Base-by-base conservation (phyloP, 2,797 vertebrate species). In the Philypnodon macrostomus region DNA sequence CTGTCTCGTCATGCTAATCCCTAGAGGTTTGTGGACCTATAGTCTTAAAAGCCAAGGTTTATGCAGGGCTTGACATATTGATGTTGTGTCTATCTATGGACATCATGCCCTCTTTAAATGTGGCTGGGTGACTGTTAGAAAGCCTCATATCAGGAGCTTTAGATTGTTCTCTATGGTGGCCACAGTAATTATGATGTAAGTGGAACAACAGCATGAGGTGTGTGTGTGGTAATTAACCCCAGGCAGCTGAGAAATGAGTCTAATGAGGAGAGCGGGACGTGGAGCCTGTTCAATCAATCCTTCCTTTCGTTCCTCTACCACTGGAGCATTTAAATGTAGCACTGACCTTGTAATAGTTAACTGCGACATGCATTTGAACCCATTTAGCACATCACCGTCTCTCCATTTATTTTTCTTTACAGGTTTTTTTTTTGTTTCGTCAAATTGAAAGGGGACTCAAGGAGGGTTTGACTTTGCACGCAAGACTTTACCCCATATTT, bases 131-230 rank as follows among this genome's bases (percentile, higher is more conserved):
- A 54, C 57, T 45, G 67, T 48, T n/a, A 46, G 45, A 76, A 75
- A 70, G 75, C 87, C 79, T 86, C 80, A 85, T 88, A 90, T 88
- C 79, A 86, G 53, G 59, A 80, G 83, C 67, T 81, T 83, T 83
- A 85, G 75, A 87, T 84, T 87, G 84, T 85, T 89, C 89, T 87
- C 77, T 44, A 75, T 83, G 77, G 73, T 73, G 73, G 78, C 85
- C 83, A 72, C 79, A 85, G 89, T 93, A 94, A 95, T 96, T 93
- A 92, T 92, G 90, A 94, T 93, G 90, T 93, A 93, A 93, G 86
- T 86, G 85, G 88, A 90, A 91, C 88, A 93, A 90, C 90, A 91
- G 87, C 86, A 79, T 87, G 89, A 90, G 86, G 89, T 88, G 83
- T 88, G 81, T 90, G 89, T 86, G 90, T 90, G 89, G 89, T 91